These are phyloP conservation scores for Rhagonycha lutea DNA, from an alignment of 2,888 invertebrate species.

Conservation along the genomic window DNA sequence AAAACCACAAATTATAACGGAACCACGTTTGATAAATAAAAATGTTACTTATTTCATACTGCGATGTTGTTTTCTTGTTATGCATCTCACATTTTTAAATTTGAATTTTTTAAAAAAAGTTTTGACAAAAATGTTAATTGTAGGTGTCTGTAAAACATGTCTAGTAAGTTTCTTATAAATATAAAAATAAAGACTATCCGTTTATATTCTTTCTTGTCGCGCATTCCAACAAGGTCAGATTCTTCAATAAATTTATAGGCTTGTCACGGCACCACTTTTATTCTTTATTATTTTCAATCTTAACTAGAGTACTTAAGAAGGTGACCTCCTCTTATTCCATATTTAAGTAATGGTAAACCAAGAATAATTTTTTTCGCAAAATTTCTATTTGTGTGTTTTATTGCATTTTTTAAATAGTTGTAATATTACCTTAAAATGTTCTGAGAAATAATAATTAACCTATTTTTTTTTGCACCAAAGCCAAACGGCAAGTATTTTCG, in stretches of 20 bases:
- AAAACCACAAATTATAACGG: background rate
- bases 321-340: background rate
- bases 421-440: too few species aligned
- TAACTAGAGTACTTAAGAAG: conserved; percentile 3
- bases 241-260: conserved; percentile 8
- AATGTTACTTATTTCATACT: background rate
- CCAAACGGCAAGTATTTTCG: background rate
- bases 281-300: conserved; percentile 12
- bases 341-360: background rate
- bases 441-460: too few species aligned
- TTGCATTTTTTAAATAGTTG: too few species aligned
- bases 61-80: background rate
- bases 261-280: conserved; percentile 9
- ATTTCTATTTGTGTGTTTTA: too few species aligned
- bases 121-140: background rate
- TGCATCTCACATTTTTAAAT: background rate
- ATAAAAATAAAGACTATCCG: conserved; percentile 5
- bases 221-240: conserved; percentile 20
- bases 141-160: background rate
- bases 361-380: too few species aligned
- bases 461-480: too few species aligned
- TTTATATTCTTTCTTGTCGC: conserved; percentile 1
- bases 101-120: background rate
- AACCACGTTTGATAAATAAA: background rate
- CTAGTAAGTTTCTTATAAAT: conserved; percentile 3